Percentiles rank a stretch among this genome's conserved stretches.
phyloP scores from a whole-genome alignment of 2,797 vertebrate species.

The Molossus alvarezi region DNA sequence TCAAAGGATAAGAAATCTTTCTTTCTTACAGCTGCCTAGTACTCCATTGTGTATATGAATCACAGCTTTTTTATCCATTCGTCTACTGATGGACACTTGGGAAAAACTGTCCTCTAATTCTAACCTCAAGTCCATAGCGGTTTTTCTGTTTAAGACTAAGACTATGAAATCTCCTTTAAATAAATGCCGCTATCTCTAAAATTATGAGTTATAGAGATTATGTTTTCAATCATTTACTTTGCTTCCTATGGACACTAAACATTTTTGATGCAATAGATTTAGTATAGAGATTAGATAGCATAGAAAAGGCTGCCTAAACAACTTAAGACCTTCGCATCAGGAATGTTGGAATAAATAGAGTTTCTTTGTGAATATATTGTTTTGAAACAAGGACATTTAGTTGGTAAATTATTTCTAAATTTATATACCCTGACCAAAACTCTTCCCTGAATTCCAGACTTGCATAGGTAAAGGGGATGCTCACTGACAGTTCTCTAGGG shows the following conservation, averaged over 20 bases:
- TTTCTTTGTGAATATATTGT: constrained; percentile 17
- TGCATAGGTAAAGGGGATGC: not conserved
- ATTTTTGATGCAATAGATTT: constrained; percentile 20
- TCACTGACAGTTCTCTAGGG: not conserved
- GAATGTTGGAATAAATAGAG: constrained; percentile 48
- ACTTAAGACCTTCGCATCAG: constrained; percentile 45
- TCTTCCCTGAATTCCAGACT: constrained; percentile 54
- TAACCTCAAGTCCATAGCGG: not conserved
- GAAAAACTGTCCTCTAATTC: not conserved
- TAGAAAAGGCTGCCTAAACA: not conserved
- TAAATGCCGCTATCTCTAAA: constrained; percentile 26
- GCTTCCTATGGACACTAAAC: not conserved
- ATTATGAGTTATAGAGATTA: not conserved
- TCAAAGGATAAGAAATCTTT: too few relatives aligned
- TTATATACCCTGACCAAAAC: constrained; percentile 16
- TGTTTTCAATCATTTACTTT: constrained; percentile 59
- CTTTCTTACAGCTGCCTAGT: too few relatives aligned
- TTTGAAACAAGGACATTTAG: constrained; percentile 42
- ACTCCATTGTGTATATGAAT: too few relatives aligned
- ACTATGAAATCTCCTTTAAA: constrained; percentile 16
- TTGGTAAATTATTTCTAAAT: constrained; percentile 4
- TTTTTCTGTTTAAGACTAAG: constrained; percentile 16
- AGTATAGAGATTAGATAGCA: not conserved
- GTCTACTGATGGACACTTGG: too few relatives aligned
- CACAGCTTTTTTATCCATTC: too few relatives aligned